A percentile compares a stretch with the other conserved stretches of the same genome.
These are phyloP conservation scores for Branchinecta lindahli DNA, from an alignment of 1,140 invertebrate genomes.

Conservation along the genomic window DNA sequence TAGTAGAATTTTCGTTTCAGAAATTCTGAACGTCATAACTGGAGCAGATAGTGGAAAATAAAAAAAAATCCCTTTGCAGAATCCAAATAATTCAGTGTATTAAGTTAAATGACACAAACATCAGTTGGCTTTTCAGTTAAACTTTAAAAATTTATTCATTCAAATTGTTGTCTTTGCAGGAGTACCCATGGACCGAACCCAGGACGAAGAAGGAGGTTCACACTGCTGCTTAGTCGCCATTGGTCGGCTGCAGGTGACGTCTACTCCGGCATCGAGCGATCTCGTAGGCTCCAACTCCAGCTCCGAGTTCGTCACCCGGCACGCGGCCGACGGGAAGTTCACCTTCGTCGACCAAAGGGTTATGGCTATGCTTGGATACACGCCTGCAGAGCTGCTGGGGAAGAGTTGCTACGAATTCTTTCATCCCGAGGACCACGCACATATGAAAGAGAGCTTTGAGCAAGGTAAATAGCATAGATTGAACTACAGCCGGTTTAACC, in stretches of 20 bases:
- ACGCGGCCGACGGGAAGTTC: slow-evolving; percentile 88
- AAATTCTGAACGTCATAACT: no score
- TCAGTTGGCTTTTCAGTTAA: no score
- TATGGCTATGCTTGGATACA: slow-evolving; percentile 72
- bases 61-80: no score
- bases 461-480: slow-evolving; percentile 50
- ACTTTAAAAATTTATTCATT: no score
- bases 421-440: slow-evolving; percentile 83
- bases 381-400: slow-evolving; percentile 80
- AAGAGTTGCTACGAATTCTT: slow-evolving; percentile 94
- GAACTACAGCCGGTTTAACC: no score
- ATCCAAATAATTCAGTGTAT: no score
- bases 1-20: no score
- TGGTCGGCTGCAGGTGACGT: slow-evolving; percentile 87
- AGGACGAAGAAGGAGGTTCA: slow-evolving; percentile 59
- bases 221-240: slow-evolving; percentile 97
- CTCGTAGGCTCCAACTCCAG: slow-evolving; percentile 66
- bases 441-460: slow-evolving; percentile 96
- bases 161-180: slow-evolving; percentile 31
- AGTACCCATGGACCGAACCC: slow-evolving; percentile 61
- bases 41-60: no score
- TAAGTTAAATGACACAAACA: no score
- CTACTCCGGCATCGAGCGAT: slow-evolving; percentile 80
- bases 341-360: slow-evolving; percentile 97
- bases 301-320: slow-evolving; percentile 83